These are phyloP conservation scores for Aleiodes leptofemur DNA, from an alignment of 2,888 invertebrate species.

Conservation along the genomic window DNA sequence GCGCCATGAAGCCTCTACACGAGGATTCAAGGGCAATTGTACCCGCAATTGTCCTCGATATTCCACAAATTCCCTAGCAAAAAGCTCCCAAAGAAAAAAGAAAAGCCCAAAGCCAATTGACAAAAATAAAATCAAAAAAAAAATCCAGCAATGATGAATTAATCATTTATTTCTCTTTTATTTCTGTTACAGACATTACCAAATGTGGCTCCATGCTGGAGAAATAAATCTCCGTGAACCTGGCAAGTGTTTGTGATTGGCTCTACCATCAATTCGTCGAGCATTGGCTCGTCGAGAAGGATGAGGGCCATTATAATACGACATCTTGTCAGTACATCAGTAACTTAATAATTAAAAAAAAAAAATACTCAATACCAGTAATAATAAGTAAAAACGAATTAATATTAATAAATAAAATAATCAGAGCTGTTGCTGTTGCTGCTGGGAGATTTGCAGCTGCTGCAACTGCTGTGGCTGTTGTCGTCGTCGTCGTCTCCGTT, in stretches of 20 bases:
- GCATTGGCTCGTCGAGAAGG: slow-evolving; percentile 37
- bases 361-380: background rate
- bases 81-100: too few species aligned
- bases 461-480: slow-evolving; percentile 5
- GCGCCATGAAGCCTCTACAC: background rate
- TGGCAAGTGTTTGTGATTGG: slow-evolving; percentile 33
- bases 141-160: background rate
- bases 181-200: slow-evolving; percentile 22
- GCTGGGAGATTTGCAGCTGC: background rate
- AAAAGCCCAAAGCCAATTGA: too few species aligned
- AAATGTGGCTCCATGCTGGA: background rate
- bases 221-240: slow-evolving; percentile 10
- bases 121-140: too few species aligned
- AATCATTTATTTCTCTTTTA: background rate
- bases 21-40: too few species aligned
- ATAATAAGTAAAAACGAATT: background rate
- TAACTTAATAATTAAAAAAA: slow-evolving; percentile 61
- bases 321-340: slow-evolving; percentile 61
- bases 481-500: slow-evolving; percentile 53
- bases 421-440: too few species aligned
- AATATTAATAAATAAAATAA: background rate
- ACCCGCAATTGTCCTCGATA: too few species aligned
- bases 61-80: too few species aligned
- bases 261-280: slow-evolving; percentile 30
- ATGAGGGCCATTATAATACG: slow-evolving; percentile 59